phyloP scores from a whole-genome alignment of 2,113 vertebrate genomes.

The Prionailurus viverrinus region DNA sequence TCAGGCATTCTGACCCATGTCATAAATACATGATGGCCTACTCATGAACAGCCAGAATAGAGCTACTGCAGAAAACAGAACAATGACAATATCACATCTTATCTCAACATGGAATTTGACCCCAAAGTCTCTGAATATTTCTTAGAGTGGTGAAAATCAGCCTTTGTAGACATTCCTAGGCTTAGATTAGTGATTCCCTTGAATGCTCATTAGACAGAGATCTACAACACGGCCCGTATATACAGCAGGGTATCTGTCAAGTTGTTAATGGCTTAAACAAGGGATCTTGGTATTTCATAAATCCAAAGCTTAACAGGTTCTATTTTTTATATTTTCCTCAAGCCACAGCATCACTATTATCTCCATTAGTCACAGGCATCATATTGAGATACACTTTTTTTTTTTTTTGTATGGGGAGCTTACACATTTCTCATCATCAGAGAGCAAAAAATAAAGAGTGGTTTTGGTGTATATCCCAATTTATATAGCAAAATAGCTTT shows the following conservation, averaged over 20 bases:
- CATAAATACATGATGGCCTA: not conserved
- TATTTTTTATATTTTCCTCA: constrained; percentile 18
- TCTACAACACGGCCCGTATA: not conserved
- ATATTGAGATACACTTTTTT: not conserved
- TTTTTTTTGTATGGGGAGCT: not conserved
- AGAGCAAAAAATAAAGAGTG: not conserved
- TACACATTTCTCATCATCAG: not conserved
- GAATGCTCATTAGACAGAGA: not conserved
- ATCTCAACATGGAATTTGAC: constrained; percentile 23
- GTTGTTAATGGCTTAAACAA: constrained; percentile 25
- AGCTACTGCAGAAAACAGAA: not conserved
- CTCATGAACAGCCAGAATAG: not conserved
- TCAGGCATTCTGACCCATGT: not conserved
- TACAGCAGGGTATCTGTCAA: constrained; percentile 27
- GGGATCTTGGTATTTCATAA: not conserved
- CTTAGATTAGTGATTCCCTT: not conserved
- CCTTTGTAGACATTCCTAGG: constrained; percentile 53
- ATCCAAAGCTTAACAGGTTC: constrained; percentile 24
- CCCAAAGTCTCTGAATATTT: not conserved
- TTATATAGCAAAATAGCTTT: not conserved
- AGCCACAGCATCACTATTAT: not conserved
- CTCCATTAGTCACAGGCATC: not conserved
- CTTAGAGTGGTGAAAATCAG: constrained; percentile 51
- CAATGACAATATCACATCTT: not conserved
- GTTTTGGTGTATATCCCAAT: not conserved